Evolutionary conservation across 2,113 vertebrate genomes (phyloP).

Genomic region (Lophochroa leadbeateri): DNA sequence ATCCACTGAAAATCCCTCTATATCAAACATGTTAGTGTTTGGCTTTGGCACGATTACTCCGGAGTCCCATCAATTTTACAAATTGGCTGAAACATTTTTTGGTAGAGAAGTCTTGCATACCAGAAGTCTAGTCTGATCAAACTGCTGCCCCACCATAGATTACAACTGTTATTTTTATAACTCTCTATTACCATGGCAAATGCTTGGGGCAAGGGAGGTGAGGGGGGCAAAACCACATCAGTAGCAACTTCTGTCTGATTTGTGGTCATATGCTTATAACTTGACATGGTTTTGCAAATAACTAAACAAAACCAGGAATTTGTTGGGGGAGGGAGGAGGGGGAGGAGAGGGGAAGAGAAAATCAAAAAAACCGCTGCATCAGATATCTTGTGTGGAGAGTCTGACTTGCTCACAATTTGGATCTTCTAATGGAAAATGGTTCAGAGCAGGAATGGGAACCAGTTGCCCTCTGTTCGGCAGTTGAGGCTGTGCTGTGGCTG

Average conservation of each 20-base stretch:
- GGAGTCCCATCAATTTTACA: constrained; percentile 56
- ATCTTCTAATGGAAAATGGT: background rate
- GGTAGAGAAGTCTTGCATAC: constrained; percentile 36
- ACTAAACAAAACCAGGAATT: constrained; percentile 53
- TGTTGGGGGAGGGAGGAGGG: rapidly evolving
- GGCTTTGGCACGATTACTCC: background rate
- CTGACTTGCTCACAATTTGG: background rate
- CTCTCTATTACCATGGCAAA: constrained; percentile 14
- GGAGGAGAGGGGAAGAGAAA: background rate
- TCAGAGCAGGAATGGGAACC: background rate
- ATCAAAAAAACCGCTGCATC: background rate
- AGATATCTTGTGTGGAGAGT: background rate
- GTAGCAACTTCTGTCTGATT: constrained; percentile 61
- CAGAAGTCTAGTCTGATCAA: constrained; percentile 41
- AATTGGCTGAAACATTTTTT: constrained; percentile 47
- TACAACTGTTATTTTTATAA: constrained; percentile 23
- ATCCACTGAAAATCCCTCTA: constrained; percentile 47
- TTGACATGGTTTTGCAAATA: constrained; percentile 54
- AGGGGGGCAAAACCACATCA: constrained; percentile 51
- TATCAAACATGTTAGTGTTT: constrained; percentile 50
- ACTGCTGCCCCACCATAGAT: constrained; percentile 25
- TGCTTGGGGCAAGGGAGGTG: background rate
- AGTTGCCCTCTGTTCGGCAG: background rate
- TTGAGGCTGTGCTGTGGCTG: background rate
- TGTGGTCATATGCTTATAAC: constrained; percentile 44